Evolutionary conservation across 2,113 vertebrate species (phyloP).

Genomic region (Tyto alba): DNA sequence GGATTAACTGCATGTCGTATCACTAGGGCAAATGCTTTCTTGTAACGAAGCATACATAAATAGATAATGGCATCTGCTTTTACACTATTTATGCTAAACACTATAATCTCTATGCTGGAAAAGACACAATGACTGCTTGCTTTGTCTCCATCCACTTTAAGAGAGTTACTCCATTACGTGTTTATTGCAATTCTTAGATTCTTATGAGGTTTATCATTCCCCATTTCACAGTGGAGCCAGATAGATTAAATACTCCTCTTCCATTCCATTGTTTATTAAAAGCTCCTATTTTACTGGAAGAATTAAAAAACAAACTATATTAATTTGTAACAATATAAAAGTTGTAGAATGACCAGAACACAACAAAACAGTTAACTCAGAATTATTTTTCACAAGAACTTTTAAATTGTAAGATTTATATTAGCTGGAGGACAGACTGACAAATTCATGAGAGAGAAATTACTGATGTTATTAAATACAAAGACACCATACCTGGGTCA

Average conservation of each 20-base stretch:
- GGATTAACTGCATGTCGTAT: background rate
- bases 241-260: background rate
- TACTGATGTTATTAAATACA: background rate
- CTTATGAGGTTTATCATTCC: background rate
- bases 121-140: background rate
- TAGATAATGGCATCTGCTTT: background rate
- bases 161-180: background rate
- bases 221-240: background rate
- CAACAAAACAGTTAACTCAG: background rate
- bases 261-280: background rate
- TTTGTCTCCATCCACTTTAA: background rate
- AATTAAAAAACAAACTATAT: background rate
- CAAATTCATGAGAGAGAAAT: background rate
- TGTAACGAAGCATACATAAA: background rate
- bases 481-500: background rate
- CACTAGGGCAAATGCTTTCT: background rate
- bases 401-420: background rate
- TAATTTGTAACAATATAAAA: background rate
- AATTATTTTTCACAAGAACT: background rate
- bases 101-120: background rate
- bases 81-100: background rate
- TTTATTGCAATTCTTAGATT: background rate
- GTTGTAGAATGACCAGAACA: background rate
- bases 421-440: background rate
- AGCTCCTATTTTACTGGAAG: background rate